These are phyloP conservation scores for Orthosia gracilis DNA, from an alignment of 2,888 invertebrate species.

Conservation along the genomic window DNA sequence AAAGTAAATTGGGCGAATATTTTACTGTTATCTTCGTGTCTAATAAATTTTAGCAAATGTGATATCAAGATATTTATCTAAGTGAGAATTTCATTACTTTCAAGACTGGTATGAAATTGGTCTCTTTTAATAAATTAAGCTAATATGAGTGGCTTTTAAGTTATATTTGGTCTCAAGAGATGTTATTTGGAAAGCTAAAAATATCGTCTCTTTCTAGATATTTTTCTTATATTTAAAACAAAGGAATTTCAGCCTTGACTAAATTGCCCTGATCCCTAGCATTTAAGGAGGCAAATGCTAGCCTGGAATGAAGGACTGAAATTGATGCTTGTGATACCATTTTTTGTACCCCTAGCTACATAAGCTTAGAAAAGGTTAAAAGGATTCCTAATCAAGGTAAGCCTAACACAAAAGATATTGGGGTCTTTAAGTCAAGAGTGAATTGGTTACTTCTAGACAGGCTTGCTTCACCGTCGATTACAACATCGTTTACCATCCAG, in stretches of 20 bases:
- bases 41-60: constrained; percentile 53
- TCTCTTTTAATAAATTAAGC: neutral
- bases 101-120: constrained; percentile 6
- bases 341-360: neutral
- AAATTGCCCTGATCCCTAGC: too few relatives aligned
- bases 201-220: neutral
- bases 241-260: too few relatives aligned
- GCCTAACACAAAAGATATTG: neutral
- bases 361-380: neutral
- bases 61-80: constrained; percentile 7
- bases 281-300: constrained; percentile 3
- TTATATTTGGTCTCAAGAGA: neutral
- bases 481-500: too few relatives aligned
- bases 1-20: constrained; percentile 43
- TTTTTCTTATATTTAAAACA: neutral
- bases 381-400: neutral
- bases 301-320: neutral
- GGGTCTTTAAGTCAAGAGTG: too few relatives aligned
- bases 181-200: neutral
- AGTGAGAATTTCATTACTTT: constrained; percentile 15
- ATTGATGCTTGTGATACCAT: neutral
- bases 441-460: too few relatives aligned
- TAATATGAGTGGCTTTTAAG: too few relatives aligned
- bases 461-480: too few relatives aligned
- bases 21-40: constrained; percentile 45